Conservation (phyloP, 2,797 vertebrate species). For the Oophaga sylvatica region DNA sequence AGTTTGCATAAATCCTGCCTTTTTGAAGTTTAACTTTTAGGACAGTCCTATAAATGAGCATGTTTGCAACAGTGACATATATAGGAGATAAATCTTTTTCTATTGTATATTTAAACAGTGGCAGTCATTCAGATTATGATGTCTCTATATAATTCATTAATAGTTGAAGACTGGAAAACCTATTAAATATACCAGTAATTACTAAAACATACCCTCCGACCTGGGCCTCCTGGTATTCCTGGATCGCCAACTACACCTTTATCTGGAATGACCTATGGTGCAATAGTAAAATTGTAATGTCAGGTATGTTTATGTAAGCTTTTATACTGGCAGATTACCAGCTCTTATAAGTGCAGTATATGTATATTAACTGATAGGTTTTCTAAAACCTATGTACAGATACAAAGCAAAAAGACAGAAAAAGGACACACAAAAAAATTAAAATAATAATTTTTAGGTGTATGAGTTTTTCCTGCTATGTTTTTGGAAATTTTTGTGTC, state of each 20-base stretch:
- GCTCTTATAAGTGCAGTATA: background rate
- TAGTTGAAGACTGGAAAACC: background rate
- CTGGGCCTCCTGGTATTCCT: conserved; percentile 69
- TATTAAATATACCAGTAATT: background rate
- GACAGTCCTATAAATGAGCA: background rate
- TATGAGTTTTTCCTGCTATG: no score
- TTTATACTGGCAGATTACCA: background rate
- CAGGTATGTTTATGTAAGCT: background rate
- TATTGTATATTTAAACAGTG: no score
- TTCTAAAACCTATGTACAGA: no score
- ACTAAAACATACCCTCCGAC: conserved; percentile 69
- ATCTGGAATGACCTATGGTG: background rate
- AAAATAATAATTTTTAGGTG: no score
- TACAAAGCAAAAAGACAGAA: no score
- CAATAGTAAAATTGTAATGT: background rate
- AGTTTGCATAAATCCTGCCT: background rate
- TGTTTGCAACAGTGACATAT: background rate
- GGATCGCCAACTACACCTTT: conserved; percentile 62
- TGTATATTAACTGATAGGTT: background rate
- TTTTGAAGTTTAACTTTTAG: background rate
- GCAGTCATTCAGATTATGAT: background rate
- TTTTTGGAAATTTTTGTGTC: no score
- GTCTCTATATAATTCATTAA: background rate
- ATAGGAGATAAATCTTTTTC: no score
- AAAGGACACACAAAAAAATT: no score